A percentile compares a stretch with the other conserved stretches of the same genome.
phyloP scores from a whole-genome alignment of 1,140 invertebrate species.

The Acromyrmex charruanus region DNA sequence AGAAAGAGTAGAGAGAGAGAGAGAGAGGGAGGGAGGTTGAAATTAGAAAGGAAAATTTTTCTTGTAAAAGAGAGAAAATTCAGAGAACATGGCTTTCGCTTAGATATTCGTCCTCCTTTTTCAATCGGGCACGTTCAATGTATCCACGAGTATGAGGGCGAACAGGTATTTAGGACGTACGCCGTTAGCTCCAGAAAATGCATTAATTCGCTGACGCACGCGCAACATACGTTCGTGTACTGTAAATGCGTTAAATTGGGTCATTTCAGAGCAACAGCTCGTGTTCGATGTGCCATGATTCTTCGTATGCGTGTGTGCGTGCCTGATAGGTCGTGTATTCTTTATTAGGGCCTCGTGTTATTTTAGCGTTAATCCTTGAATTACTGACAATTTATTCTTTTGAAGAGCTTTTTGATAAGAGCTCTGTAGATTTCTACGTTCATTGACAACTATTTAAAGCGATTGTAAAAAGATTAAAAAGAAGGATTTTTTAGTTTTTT shows the following conservation, averaged over 20 bases:
- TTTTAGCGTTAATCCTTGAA: background rate
- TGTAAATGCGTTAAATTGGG: constrained; percentile 48
- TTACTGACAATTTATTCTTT: background rate
- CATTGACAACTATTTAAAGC: background rate
- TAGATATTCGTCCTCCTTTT: constrained; percentile 20
- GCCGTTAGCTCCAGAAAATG: constrained; percentile 47
- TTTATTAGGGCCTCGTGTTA: constrained; percentile 2
- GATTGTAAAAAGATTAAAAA: background rate
- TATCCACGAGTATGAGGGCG: background rate
- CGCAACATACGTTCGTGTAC: constrained; percentile 30
- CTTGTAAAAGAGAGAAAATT: background rate
- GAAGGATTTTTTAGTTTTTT: background rate
- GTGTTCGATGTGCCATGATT: constrained; percentile 3
- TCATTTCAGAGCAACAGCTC: constrained; percentile 49
- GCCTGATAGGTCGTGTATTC: background rate
- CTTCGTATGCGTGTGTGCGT: background rate
- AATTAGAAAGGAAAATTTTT: constrained; percentile 34
- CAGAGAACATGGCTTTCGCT: background rate
- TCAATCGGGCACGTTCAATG: background rate
- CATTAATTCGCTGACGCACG: constrained; percentile 54
- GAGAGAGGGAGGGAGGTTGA: too few species aligned
- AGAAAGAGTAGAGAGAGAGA: too few species aligned
- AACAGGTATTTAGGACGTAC: constrained; percentile 43
- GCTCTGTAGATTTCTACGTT: background rate
- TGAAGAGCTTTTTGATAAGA: background rate